Base-by-base conservation (phyloP, 1,140 invertebrate genomes). In the Callitettix versicolor region DNA sequence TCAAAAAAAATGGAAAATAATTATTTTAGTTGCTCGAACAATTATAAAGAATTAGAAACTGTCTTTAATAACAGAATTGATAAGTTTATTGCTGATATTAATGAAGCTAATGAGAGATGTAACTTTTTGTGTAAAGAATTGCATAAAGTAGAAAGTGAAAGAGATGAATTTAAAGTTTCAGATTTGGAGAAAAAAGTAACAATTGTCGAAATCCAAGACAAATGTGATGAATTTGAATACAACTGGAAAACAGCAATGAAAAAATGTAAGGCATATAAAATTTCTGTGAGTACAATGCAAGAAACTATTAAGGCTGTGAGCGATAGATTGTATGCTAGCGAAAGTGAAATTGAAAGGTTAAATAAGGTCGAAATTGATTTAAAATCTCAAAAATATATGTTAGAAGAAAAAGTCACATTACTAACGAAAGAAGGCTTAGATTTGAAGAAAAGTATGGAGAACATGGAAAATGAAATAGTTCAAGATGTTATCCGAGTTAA, bases 281-380 rank as follows among this genome's bases (percentile, higher is more conserved):
- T 59, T 15, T 47, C 56, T 14, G 54, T 56, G 14, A 56, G 22
- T 5, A 54, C 56, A 49, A 38, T 51, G 11, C 38, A 30, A 18
- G 56, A 59, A 51, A 59, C 58, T 0, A 56, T 59, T 41, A 22
- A 59, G 3, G 54, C 56, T n/a, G 30, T 59, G 12, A 59, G 58
- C 22, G 15, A 53, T 6, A 15, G 58, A 18, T 36, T 59, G 6
- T 51, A 53, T 17, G 54, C 56, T 18, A 56, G 58, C 43, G 58
- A 59, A 44, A 53, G 24, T 34, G 58, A 59, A 41, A 54, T 59
- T 1, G 58, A 56, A 41, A 42, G 26, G 26, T 30, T 30, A 30
- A 30, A 30, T 30, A 9, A 9, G 3, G 26, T 30, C 3, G 26
- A 30, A 9, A 30, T 3, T 9, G 26, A 30, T 30, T 30, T 30